Conservation (phyloP, 2,113 vertebrate genomes). For the Cryptomyrus ogoouensis region DNA sequence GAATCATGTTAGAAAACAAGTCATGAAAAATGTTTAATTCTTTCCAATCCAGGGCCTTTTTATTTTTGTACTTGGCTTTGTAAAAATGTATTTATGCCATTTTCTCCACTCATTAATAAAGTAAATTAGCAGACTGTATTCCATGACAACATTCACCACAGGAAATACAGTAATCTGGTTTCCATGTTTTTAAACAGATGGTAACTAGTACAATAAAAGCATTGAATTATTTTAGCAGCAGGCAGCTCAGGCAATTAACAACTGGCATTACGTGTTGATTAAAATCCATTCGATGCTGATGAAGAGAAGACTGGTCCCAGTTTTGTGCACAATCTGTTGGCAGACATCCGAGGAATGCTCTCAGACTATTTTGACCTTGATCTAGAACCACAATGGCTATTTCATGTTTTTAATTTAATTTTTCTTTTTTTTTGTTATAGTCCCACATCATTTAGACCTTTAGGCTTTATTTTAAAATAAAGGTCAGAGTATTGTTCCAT, state of each 20-base stretch:
- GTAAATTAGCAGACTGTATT: slow-evolving; percentile 55
- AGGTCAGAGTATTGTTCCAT: background rate
- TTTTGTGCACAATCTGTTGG: slow-evolving; percentile 49
- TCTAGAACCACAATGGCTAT: slow-evolving; percentile 39
- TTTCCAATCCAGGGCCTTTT: background rate
- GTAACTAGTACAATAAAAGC: slow-evolving; percentile 66
- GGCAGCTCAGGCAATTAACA: slow-evolving; percentile 70
- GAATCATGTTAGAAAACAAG: background rate
- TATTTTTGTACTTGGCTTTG: slow-evolving; percentile 9
- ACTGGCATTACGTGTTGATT: slow-evolving; percentile 75
- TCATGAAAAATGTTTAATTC: background rate
- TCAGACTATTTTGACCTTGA: slow-evolving; percentile 47
- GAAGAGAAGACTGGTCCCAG: slow-evolving; percentile 48
- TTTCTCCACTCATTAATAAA: slow-evolving; percentile 10
- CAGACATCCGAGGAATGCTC: slow-evolving; percentile 37
- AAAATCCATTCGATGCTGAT: slow-evolving; percentile 63
- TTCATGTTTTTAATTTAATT: slow-evolving; percentile 31
- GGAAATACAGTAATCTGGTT: slow-evolving; percentile 55
- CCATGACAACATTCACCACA: slow-evolving; percentile 55
- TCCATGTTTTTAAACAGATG: slow-evolving; percentile 67
- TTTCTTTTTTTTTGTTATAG: background rate
- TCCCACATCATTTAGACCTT: background rate
- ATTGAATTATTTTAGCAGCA: slow-evolving; percentile 71
- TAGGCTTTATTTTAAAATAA: background rate
- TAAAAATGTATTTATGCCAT: slow-evolving; percentile 48